These are phyloP conservation scores for Dasypolia templi DNA, from an alignment of 2,888 invertebrate species.

Conservation along the genomic window DNA sequence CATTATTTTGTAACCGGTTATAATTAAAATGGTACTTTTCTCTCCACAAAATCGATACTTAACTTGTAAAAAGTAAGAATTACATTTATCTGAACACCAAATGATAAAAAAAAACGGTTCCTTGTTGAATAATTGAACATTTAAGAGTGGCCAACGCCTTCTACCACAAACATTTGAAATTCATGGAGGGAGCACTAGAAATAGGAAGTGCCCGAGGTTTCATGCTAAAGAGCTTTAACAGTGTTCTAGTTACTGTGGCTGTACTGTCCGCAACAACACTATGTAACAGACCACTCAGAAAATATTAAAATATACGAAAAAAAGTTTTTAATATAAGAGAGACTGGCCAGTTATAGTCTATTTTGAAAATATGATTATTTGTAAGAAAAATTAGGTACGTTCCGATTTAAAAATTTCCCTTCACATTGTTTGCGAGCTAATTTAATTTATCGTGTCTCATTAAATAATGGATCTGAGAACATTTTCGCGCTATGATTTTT, in stretches of 20 bases:
- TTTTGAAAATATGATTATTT: too few species aligned
- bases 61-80: constrained; percentile 19
- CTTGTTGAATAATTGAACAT: constrained; percentile 52
- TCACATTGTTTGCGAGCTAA: too few species aligned
- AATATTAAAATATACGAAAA: too few species aligned
- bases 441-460: too few species aligned
- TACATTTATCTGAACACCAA: constrained; percentile 46
- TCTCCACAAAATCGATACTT: constrained; percentile 16
- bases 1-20: neutral
- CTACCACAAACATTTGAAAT: constrained; percentile 52
- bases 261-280: constrained; percentile 8
- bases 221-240: constrained; percentile 45
- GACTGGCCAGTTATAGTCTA: too few species aligned
- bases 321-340: too few species aligned
- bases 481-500: too few species aligned
- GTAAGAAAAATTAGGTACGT: too few species aligned
- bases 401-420: too few species aligned
- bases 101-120: constrained; percentile 39
- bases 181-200: constrained; percentile 55
- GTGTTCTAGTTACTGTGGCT: constrained; percentile 12
- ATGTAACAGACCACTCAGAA: too few species aligned
- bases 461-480: too few species aligned
- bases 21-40: neutral
- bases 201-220: constrained; percentile 49
- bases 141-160: constrained; percentile 47